Conservation (phyloP, 1,140 invertebrate genomes). For the Bombus fervidus region DNA sequence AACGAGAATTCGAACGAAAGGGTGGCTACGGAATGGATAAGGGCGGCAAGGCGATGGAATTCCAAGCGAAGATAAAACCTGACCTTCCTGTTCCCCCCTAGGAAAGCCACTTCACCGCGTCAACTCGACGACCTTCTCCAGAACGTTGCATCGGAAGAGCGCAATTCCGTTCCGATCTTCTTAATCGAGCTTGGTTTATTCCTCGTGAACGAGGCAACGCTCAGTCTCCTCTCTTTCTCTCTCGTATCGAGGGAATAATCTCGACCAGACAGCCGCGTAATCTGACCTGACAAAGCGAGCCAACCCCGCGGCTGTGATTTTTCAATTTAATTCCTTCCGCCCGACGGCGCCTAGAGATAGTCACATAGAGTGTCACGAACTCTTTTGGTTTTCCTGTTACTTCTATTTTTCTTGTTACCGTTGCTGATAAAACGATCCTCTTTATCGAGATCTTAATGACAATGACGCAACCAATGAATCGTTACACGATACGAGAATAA, state of each 20-base stretch:
- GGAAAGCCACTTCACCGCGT: conserved; percentile 12
- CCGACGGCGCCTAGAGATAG: neutral
- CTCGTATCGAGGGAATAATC: conserved; percentile 41
- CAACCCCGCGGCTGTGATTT: conserved; percentile 20
- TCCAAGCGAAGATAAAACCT: conserved; percentile 36
- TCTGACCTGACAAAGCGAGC: conserved; percentile 42
- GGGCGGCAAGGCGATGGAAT: neutral
- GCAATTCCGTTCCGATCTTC: conserved; percentile 39
- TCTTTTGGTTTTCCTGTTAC: neutral
- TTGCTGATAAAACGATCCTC: neutral
- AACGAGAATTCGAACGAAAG: conserved; percentile 1
- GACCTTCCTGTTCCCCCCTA: neutral
- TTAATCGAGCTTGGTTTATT: conserved; percentile 38
- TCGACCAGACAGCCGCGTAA: conserved; percentile 33
- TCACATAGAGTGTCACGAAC: neutral
- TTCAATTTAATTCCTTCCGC: conserved; percentile 44
- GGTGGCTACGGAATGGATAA: neutral
- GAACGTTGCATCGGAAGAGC: conserved; percentile 32
- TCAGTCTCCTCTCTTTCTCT: neutral
- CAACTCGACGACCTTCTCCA: conserved; percentile 9
- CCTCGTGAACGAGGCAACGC: neutral
- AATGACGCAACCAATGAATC: too few species aligned
- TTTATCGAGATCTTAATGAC: neutral
- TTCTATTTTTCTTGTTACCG: neutral
- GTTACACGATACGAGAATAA: too few species aligned